These are phyloP conservation scores for Drosophila bipectinata DNA, from an alignment of 1,140 invertebrate species.

Conservation along the genomic window DNA sequence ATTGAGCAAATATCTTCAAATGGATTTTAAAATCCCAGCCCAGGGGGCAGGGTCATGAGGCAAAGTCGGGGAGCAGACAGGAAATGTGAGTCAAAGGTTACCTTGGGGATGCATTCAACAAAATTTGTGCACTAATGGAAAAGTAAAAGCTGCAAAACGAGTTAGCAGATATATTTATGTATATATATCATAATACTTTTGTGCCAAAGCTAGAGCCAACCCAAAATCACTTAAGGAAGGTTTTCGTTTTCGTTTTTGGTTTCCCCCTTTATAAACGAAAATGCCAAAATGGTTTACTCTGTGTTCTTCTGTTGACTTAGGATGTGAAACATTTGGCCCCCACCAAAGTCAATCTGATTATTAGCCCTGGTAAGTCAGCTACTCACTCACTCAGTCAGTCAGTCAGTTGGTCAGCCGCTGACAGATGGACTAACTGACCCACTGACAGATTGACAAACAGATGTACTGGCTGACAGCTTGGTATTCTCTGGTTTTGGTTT, in stretches of 20 bases:
- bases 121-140: slow-evolving; percentile 74
- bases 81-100: slow-evolving; percentile 67
- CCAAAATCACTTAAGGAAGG: slow-evolving; percentile 62
- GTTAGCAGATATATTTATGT: slow-evolving; percentile 44
- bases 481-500: slow-evolving; percentile 15
- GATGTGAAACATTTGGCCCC: slow-evolving; percentile 47
- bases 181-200: slow-evolving; percentile 52
- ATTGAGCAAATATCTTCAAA: slow-evolving; percentile 71
- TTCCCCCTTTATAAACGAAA: slow-evolving; percentile 31
- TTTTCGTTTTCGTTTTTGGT: slow-evolving; percentile 5
- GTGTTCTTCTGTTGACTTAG: slow-evolving; percentile 61
- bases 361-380: slow-evolving; percentile 44
- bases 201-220: slow-evolving; percentile 4
- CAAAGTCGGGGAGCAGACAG: slow-evolving; percentile 9
- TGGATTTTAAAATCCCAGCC: slow-evolving; percentile 71
- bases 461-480: slow-evolving; percentile 41
- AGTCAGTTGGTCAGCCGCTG: background rate
- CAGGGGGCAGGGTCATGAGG: slow-evolving; percentile 1
- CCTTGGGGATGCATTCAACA: slow-evolving; percentile 73
- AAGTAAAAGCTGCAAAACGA: slow-evolving; percentile 71
- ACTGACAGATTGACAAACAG: slow-evolving; percentile 27
- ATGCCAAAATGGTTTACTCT: slow-evolving; percentile 39
- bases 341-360: slow-evolving; percentile 54
- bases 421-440: slow-evolving; percentile 2
- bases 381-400: background rate